These are phyloP conservation scores for Drosophila koepferae DNA, from an alignment of 2,888 invertebrate genomes.

Conservation along the genomic window DNA sequence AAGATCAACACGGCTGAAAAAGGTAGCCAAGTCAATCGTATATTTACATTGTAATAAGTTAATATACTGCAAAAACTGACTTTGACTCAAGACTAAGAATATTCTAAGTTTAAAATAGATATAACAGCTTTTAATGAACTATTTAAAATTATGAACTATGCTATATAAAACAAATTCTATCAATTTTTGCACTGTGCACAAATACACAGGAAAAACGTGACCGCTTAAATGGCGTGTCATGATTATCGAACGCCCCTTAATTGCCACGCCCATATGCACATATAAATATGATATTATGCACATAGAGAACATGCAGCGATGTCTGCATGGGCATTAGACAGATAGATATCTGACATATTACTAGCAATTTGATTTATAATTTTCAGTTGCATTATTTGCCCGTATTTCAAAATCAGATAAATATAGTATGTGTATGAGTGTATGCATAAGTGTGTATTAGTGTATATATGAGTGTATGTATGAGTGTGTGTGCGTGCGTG, in stretches of 20 bases:
- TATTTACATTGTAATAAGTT: no score
- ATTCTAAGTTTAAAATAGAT: no score
- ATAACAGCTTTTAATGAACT: no score
- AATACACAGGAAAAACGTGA: slow-evolving; percentile 28
- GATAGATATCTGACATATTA: slow-evolving; percentile 67
- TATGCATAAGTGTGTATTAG: neutral
- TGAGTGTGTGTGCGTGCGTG: neutral
- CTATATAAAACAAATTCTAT: neutral
- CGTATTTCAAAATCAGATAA: slow-evolving; percentile 43
- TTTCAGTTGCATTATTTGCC: slow-evolving; percentile 58
- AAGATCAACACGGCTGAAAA: no score
- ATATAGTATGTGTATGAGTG: neutral
- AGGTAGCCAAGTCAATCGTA: no score
- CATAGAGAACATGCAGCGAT: slow-evolving; percentile 18
- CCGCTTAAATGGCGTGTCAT: slow-evolving; percentile 65
- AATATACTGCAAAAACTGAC: no score
- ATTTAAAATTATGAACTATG: no score
- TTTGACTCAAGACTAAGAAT: no score
- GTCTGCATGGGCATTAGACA: slow-evolving; percentile 30
- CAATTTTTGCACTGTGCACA: neutral
- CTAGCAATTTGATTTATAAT: slow-evolving; percentile 60
- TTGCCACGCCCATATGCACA: slow-evolving; percentile 45
- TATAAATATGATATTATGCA: slow-evolving; percentile 13
- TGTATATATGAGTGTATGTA: neutral
- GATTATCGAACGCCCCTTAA: slow-evolving; percentile 41